phyloP scores from a whole-genome alignment of 1,140 invertebrate genomes.

The Drosophila tani region DNA sequence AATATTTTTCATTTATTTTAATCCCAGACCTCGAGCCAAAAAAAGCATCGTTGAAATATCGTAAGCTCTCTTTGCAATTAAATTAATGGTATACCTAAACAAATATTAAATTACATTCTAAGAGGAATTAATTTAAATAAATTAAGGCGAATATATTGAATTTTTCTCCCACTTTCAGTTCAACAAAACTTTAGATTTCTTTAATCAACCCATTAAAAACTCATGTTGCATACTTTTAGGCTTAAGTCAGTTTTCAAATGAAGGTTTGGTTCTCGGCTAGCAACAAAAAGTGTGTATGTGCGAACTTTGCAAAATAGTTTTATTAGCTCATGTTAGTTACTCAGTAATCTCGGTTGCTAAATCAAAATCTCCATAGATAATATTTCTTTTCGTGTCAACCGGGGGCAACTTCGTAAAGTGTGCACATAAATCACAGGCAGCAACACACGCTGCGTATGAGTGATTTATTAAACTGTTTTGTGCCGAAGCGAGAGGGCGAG shows the following conservation, averaged over 20 bases:
- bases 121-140: too few species aligned
- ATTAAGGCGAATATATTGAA: too few species aligned
- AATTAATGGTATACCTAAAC: background rate
- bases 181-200: background rate
- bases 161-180: background rate
- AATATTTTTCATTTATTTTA: background rate
- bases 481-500: constrained; percentile 27
- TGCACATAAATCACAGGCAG: constrained; percentile 64
- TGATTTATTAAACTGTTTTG: constrained; percentile 72
- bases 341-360: constrained; percentile 38
- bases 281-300: background rate
- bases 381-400: constrained; percentile 34
- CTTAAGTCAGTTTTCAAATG: background rate
- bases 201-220: background rate
- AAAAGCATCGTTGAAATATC: too few species aligned
- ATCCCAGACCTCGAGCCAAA: too few species aligned
- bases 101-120: too few species aligned
- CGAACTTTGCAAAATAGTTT: constrained; percentile 24
- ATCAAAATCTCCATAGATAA: constrained; percentile 52
- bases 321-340: constrained; percentile 28
- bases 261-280: constrained; percentile 13
- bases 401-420: constrained; percentile 38
- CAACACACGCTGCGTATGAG: constrained; percentile 73
- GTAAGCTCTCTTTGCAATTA: background rate
- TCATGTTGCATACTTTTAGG: constrained; percentile 20